Percentiles rank a stretch among this genome's conserved stretches.
Evolutionary conservation across 2,888 invertebrate species (phyloP).

Genomic region (Lepidochitona cinerea): DNA sequence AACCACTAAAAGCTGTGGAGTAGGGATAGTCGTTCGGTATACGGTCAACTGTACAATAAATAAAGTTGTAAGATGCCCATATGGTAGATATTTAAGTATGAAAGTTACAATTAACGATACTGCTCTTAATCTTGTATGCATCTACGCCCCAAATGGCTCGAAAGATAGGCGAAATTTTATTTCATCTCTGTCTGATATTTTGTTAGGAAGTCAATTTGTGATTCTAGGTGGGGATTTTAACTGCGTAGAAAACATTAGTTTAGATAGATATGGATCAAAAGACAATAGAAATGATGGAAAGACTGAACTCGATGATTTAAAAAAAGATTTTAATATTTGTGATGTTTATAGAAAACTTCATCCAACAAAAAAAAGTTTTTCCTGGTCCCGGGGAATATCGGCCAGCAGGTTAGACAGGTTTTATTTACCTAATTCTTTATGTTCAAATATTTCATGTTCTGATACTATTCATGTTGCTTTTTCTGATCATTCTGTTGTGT

Average conservation of each 20-base stretch:
- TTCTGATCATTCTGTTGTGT: background rate
- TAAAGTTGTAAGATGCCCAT: background rate
- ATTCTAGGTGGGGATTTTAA: constrained; percentile 27
- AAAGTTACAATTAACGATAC: background rate
- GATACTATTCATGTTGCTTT: background rate
- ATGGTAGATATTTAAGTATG: background rate
- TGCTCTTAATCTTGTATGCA: background rate
- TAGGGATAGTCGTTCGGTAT: background rate
- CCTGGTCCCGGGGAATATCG: background rate
- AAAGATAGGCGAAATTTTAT: background rate
- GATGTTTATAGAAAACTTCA: constrained; percentile 15
- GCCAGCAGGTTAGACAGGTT: background rate
- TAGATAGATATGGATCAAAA: constrained; percentile 23
- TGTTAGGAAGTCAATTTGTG: background rate
- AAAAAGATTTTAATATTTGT: constrained; percentile 15
- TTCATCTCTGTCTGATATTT: background rate
- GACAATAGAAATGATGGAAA: constrained; percentile 3
- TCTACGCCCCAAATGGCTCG: background rate
- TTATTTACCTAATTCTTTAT: background rate
- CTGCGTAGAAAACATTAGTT: constrained; percentile 15
- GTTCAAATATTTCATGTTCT: background rate
- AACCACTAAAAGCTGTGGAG: background rate
- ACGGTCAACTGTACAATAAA: too few species aligned
- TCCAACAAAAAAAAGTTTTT: constrained; percentile 10
- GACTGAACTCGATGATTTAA: constrained; percentile 12